phyloP scores from a whole-genome alignment of 2,888 invertebrate genomes.

The Embidobia sp. region DNA sequence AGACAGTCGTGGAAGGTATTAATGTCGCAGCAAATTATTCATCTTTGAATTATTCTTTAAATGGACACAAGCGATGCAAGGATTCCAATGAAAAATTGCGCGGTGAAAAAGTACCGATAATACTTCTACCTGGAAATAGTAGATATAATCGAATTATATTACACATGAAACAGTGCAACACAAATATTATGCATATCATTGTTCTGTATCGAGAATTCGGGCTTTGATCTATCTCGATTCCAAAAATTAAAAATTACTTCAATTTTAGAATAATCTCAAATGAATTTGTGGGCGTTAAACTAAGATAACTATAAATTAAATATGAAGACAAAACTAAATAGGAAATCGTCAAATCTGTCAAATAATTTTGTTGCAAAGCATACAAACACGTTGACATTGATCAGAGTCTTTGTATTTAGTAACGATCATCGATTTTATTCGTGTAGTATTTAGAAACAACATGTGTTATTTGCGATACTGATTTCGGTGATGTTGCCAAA shows the following conservation, averaged over 20 bases:
- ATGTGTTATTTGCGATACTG: constrained; percentile 2
- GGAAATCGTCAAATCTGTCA: no score
- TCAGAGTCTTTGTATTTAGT: no score
- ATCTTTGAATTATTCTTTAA: constrained; percentile 41
- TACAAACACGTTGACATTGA: no score
- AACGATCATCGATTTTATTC: constrained; percentile 2
- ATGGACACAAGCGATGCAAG: constrained; percentile 12
- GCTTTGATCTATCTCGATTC: constrained; percentile 25
- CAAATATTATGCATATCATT: constrained; percentile 13
- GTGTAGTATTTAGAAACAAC: constrained; percentile 1
- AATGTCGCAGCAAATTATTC: constrained; percentile 40
- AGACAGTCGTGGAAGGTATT: constrained; percentile 25
- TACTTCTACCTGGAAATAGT: neutral
- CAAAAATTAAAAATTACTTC: no score
- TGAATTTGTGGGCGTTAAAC: constrained; percentile 17
- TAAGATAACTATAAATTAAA: constrained; percentile 7
- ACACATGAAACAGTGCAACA: neutral
- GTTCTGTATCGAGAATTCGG: constrained; percentile 12
- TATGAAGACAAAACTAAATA: constrained; percentile 6
- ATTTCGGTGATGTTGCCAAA: neutral
- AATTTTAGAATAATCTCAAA: no score
- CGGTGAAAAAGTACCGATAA: constrained; percentile 3
- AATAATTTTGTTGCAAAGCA: no score
- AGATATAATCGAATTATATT: constrained; percentile 12
- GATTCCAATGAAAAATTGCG: constrained; percentile 13